Conservation (phyloP, 1,140 invertebrate genomes). For the Procambarus virginalis region DNA sequence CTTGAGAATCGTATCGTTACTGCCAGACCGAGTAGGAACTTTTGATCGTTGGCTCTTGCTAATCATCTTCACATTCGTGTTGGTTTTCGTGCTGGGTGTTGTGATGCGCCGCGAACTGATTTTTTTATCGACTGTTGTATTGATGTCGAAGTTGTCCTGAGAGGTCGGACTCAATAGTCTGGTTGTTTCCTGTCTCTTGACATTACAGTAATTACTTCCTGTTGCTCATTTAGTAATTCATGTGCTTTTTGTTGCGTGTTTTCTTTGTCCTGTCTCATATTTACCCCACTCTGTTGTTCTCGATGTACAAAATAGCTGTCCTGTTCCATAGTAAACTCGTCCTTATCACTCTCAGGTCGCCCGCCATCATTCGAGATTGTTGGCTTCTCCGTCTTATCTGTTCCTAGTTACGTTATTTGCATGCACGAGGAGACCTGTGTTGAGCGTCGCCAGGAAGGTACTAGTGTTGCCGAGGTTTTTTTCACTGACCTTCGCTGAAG, state of each 20-base stretch:
- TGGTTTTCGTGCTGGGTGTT: neutral
- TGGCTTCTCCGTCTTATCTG: neutral
- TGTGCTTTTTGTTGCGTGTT: neutral
- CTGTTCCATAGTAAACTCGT: too few species aligned
- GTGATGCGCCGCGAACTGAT: neutral
- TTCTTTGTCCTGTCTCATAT: neutral
- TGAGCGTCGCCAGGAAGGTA: slow-evolving; percentile 2
- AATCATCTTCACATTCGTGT: neutral
- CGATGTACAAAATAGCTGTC: too few species aligned
- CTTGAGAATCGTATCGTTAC: neutral
- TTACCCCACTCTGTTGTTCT: neutral
- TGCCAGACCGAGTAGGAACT: neutral
- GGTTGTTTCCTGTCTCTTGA: neutral
- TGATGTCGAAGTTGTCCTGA: neutral
- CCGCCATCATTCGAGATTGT: neutral
- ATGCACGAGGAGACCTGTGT: neutral
- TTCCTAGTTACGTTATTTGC: neutral
- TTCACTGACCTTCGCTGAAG: too few species aligned
- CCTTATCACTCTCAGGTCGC: too few species aligned
- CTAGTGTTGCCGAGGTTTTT: neutral
- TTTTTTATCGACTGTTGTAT: neutral
- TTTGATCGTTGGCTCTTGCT: neutral
- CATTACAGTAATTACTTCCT: neutral
- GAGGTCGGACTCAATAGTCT: neutral
- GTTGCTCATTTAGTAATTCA: neutral